Evolutionary conservation across 2,797 vertebrate genomes (phyloP), one percentile per base, ranked within the genome.

Genomic region (Centropyge bicolor): DNA sequence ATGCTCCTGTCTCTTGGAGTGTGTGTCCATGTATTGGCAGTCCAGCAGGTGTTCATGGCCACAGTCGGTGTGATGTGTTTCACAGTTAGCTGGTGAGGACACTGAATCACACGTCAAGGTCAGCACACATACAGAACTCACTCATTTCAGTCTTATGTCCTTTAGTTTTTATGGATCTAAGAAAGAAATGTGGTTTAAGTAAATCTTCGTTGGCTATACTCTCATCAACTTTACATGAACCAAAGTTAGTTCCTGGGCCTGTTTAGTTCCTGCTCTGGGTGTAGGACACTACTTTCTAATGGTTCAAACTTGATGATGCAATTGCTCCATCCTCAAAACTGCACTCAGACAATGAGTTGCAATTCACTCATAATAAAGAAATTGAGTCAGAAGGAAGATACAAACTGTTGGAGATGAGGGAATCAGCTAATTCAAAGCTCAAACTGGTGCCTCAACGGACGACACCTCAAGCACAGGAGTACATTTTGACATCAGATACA

Each of bases 71-170:
- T 77, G 76, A 31, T 78, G 82, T 79, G 72, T 78, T 82, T 86
- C 83, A 85, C 83, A 85, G 78, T 61, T 80, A 65, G 27, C 61
- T 10, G 68, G 52, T 41, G 72, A 76, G 46, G 74, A 70, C 68
- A 36, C 55, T 72, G 68, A 73, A 45, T 17, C 38, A 43, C 43
- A 35, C 1, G n/a, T 38, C 48, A 78, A 85, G 86, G 80, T 67
- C 80, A 82, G 16, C 8, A 31, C 24, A 68, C 31, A 61, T 7
- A 10, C 22, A 45, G 13, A 8, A 10, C 19, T 8, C 45, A 24
- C 4, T 19, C 49, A 7, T 27, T 51, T 36, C 40, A 19, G 13
- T 55, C 17, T 51, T 31, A 31, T 31, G 27, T 31, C 4, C 20
- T 38, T 31, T 31, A 31, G 8, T 24, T 60, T 45, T 45, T 12